Evolutionary conservation across 1,140 invertebrate species (phyloP).

Genomic region (Drosophila grimshawi): DNA sequence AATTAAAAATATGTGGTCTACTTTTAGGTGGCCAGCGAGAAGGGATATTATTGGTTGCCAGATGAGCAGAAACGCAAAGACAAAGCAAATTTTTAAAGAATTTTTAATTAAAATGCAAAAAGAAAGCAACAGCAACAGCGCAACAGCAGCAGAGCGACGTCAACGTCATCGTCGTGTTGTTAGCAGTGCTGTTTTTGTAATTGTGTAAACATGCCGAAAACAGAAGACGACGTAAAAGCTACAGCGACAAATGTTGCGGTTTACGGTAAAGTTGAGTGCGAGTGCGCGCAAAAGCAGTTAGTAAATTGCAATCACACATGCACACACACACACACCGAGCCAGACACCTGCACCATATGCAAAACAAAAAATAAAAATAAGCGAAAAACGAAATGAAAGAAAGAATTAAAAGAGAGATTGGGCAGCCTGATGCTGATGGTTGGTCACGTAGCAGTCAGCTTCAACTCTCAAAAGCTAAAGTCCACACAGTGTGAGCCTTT

Average conservation of each 20-base stretch:
- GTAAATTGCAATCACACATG: slow-evolving; percentile 64
- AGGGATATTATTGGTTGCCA: slow-evolving; percentile 67
- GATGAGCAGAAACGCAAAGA: slow-evolving; percentile 51
- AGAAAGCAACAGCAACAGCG: slow-evolving; percentile 22
- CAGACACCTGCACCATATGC: slow-evolving; percentile 49
- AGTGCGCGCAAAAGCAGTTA: slow-evolving; percentile 77
- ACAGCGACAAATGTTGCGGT: slow-evolving; percentile 67
- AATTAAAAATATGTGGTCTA: slow-evolving; percentile 82
- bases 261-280: slow-evolving; percentile 52
- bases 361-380: background rate
- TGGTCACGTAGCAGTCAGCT: slow-evolving; percentile 50
- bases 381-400: too few relatives aligned
- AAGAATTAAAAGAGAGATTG: slow-evolving; percentile 12
- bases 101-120: slow-evolving; percentile 81
- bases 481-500: slow-evolving; percentile 25
- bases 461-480: slow-evolving; percentile 44
- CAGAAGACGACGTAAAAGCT: slow-evolving; percentile 17
- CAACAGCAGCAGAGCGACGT: slow-evolving; percentile 14
- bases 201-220: slow-evolving; percentile 55
- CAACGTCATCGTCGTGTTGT: slow-evolving; percentile 17
- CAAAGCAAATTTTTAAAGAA: slow-evolving; percentile 76
- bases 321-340: slow-evolving; percentile 33
- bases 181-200: slow-evolving; percentile 47
- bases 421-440: slow-evolving; percentile 23
- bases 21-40: slow-evolving; percentile 70